A percentile compares a stretch with the other conserved stretches of the same genome.
These are phyloP conservation scores for Furnarius figulus DNA, from an alignment of 2,113 vertebrate species.

Conservation along the genomic window DNA sequence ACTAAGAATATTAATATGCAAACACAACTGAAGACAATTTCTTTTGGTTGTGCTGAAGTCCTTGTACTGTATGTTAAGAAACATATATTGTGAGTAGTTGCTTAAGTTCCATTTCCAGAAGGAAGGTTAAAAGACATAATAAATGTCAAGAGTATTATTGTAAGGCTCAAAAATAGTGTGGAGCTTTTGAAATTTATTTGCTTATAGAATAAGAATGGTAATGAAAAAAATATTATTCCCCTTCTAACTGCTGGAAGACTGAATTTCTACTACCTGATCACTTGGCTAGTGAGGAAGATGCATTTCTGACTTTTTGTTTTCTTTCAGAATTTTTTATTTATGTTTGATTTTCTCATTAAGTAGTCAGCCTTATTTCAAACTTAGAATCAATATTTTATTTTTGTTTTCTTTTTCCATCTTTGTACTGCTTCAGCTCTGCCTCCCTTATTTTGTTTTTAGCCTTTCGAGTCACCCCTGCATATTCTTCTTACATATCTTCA, in stretches of 20 bases:
- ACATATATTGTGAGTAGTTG: background rate
- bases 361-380: background rate
- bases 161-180: background rate
- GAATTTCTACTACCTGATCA: background rate
- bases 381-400: background rate
- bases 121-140: background rate
- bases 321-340: background rate
- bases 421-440: background rate
- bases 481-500: background rate
- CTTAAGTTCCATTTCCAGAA: background rate
- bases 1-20: background rate
- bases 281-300: background rate
- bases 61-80: background rate
- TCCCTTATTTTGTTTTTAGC: background rate
- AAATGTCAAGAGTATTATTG: background rate
- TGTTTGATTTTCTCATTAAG: background rate
- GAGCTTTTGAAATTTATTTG: background rate
- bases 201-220: background rate
- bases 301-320: background rate
- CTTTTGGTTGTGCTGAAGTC: background rate
- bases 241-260: background rate
- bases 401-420: background rate
- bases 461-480: background rate
- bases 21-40: background rate
- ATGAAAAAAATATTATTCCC: background rate